Evolutionary conservation across 1,140 invertebrate genomes (phyloP).

Genomic region (Parasteatoda tepidariorum): DNA sequence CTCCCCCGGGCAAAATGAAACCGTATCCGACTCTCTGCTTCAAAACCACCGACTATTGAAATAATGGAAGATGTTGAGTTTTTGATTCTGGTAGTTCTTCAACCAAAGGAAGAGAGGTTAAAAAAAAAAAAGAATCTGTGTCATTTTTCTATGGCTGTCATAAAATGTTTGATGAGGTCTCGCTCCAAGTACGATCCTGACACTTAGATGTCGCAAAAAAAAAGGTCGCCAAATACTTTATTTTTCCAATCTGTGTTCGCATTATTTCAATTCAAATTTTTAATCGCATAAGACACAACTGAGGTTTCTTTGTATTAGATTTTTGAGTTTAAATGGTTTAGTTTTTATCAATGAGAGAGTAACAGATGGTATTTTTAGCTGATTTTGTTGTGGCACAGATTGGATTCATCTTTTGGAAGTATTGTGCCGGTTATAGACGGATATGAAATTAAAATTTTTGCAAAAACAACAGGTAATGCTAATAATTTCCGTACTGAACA

Average conservation of each 20-base stretch:
- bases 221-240: no score
- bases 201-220: no score
- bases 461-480: not conserved
- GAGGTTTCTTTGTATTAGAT: not conserved
- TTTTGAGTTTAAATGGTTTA: not conserved
- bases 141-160: not conserved
- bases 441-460: not conserved
- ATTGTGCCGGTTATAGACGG: not conserved
- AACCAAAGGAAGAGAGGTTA: no score
- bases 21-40: not conserved
- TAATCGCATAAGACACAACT: not conserved
- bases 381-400: not conserved
- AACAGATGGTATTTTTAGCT: not conserved
- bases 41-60: no score
- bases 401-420: not conserved
- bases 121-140: not conserved
- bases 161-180: no score
- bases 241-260: no score
- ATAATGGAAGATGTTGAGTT: not conserved
- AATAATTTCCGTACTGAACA: not conserved
- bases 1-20: not conserved
- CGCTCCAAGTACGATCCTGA: no score
- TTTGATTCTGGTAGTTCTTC: not conserved
- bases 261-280: not conserved
- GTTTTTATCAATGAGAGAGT: not conserved